Evolutionary conservation across 2,888 invertebrate species (phyloP), one percentile per base, ranked within the genome.

Genomic region (Drosophila gaucha): DNA sequence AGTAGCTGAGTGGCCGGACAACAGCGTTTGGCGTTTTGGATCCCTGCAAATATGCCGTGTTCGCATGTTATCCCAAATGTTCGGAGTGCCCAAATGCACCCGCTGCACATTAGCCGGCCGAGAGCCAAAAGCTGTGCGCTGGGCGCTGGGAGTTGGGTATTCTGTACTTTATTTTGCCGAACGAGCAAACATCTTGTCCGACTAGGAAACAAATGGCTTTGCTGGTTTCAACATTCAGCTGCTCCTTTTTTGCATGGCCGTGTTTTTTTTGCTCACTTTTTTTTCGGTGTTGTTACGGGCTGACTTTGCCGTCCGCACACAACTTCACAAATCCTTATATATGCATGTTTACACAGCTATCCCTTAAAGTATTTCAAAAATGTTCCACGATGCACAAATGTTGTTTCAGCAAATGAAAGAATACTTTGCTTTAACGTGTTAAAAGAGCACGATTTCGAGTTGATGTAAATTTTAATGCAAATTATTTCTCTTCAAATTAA

Each of bases 181-280:
- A 89, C 82, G 90, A 89, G 86, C 88, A 89, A 89, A 89, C 90
- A 89, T 90, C 89, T 89, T 89, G 89, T 90, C 80, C 79, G 80
- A 90, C 90, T 88, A 90, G 89, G 78, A 88, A 89, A 88, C 90
- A 89, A 89, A 89, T 89, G 86, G 90, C 84, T 90, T 89, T 90
- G 68, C 88, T 89, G 89, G 85, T 88, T 83, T 88, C 69, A 84
- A 77, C 88, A 88, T 87, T 87, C 82, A 82, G 78, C 86, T 84
- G 76, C 69, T 80, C 74, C 71, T 75, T 70, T 71, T 67, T 67
- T 60, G 33, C 55, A 49, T 59, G 50, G 47, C 36, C 52, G 49
- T 43, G 44, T 10, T 30, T 39, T 24, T 28, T 41, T n/a, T 38
- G 14, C 16, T 46, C 30, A 18, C 18, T 12, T 24, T 49, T 22